Evolutionary conservation across 1,140 invertebrate species (phyloP).

Genomic region (Brachystomella parvula): DNA sequence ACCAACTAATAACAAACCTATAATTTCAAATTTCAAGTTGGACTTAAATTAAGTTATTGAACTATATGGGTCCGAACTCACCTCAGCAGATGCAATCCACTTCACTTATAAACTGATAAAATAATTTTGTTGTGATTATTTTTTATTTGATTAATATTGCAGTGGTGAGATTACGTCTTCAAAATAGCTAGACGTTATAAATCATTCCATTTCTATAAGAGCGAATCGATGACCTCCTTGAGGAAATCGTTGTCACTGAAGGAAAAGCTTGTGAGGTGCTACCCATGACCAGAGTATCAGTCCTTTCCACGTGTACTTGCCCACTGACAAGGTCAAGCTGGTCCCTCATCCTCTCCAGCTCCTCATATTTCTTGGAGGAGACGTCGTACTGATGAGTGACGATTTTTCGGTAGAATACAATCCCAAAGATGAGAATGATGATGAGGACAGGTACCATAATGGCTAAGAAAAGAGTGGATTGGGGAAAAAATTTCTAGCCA

Average conservation of each 20-base stretch:
- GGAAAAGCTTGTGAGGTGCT: too few species aligned
- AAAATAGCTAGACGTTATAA: too few species aligned
- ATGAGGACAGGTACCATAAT: slow-evolving; percentile 36
- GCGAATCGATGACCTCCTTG: neutral
- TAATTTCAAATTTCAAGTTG: too few species aligned
- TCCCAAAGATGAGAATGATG: slow-evolving; percentile 30
- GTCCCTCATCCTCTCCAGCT: slow-evolving; percentile 28
- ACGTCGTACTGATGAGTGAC: slow-evolving; percentile 32
- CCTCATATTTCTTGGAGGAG: slow-evolving; percentile 25
- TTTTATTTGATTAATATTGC: too few species aligned
- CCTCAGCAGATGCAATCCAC: too few species aligned
- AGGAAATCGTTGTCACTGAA: neutral
- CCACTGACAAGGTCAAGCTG: slow-evolving; percentile 2
- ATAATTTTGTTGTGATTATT: neutral
- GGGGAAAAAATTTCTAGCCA: too few species aligned
- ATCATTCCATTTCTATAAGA: neutral
- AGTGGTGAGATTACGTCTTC: too few species aligned
- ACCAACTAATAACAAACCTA: too few species aligned
- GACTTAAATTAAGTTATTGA: too few species aligned
- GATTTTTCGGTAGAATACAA: slow-evolving; percentile 34
- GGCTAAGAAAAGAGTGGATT: too few species aligned
- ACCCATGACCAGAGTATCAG: neutral
- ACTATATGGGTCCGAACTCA: too few species aligned
- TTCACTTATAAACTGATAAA: too few species aligned
- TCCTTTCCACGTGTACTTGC: neutral